Evolutionary conservation across 2,888 invertebrate genomes (phyloP), one percentile per base, ranked within the genome.

Genomic region (Eupithecia tripunctaria): DNA sequence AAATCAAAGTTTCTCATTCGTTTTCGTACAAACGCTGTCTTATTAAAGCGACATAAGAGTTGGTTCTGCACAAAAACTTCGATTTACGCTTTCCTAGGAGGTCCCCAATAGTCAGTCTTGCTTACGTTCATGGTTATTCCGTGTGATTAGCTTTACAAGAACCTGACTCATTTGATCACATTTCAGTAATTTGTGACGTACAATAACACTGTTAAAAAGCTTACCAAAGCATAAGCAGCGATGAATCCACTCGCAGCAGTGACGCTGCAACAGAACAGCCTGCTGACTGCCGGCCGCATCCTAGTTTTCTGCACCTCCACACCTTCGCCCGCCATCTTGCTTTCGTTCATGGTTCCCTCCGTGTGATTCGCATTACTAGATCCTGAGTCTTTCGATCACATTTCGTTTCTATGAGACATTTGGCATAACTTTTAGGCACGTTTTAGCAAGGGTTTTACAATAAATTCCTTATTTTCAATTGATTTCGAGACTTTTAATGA

Each of bases 191-290:
- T n/a, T n/a, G n/a, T n/a, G n/a, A n/a, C n/a, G n/a, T n/a, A n/a
- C n/a, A n/a, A n/a, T n/a, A n/a, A n/a, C n/a, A n/a, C n/a, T n/a
- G n/a, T n/a, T n/a, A n/a, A n/a, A 64, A n/a, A 62, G 79, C 90
- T 89, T 82, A 95, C 95, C 89, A 95, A 82, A 72, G 94, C 94
- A 82, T 95, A 95, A 47, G 95, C 95, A 70, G 95, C 95, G 21
- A 95, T 89, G 74, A 95, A 94, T 0, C 94, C 95, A 0, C 94
- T 90, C 1, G 95, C 95, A 27, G 94, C 95, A 0, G 94, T 94
- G 1, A 95, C 94, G 70, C 95, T 95, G 82, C 95, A 95, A 82
- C 95, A 95, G 82, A 94, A 94, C 81, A 95, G 91, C 73, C 87
- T 91, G 74, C 84, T 91, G 21, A 95, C 84, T 0, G 95, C 95